Percentiles rank a stretch among this genome's conserved stretches.
phyloP scores from a whole-genome alignment of 2,888 invertebrate genomes.

The Spodoptera littoralis region DNA sequence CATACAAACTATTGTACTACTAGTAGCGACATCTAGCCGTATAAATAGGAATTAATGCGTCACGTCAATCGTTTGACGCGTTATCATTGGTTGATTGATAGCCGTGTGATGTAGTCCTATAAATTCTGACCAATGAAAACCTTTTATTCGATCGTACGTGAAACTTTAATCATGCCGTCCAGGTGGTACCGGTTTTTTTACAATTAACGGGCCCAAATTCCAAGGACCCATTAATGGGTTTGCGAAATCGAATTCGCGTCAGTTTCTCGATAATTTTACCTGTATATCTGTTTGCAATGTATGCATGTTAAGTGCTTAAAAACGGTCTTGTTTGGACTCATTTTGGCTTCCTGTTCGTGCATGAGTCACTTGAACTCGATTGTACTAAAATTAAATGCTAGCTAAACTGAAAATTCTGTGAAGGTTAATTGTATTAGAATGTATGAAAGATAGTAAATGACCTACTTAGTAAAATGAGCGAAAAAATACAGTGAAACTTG shows the following conservation, averaged over 20 bases:
- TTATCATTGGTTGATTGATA: conserved; percentile 19
- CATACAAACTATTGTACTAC: no score
- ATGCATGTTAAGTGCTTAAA: conserved; percentile 3
- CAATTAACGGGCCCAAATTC: conserved; percentile 17
- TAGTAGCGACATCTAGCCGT: conserved; percentile 34
- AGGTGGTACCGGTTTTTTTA: conserved; percentile 29
- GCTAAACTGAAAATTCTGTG: no score
- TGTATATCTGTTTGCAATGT: conserved; percentile 6
- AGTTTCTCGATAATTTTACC: conserved; percentile 16
- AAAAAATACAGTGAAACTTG: no score
- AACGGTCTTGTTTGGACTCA: conserved; percentile 14
- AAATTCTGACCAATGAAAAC: conserved; percentile 31
- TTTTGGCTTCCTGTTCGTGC: conserved; percentile 4
- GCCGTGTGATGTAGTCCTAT: no score
- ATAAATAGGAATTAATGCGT: conserved; percentile 2
- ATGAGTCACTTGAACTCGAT: neutral
- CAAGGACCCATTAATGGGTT: conserved; percentile 18
- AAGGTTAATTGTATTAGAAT: no score
- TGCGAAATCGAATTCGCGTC: conserved; percentile 3
- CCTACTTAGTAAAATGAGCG: no score
- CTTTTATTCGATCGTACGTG: conserved; percentile 12
- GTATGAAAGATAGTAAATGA: no score
- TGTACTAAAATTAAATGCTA: no score
- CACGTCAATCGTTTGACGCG: conserved; percentile 6
- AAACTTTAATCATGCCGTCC: conserved; percentile 1